A percentile compares a stretch with the other conserved stretches of the same genome.
Conservation (phyloP, 2,113 vertebrate species). For the Smithornis capensis region DNA sequence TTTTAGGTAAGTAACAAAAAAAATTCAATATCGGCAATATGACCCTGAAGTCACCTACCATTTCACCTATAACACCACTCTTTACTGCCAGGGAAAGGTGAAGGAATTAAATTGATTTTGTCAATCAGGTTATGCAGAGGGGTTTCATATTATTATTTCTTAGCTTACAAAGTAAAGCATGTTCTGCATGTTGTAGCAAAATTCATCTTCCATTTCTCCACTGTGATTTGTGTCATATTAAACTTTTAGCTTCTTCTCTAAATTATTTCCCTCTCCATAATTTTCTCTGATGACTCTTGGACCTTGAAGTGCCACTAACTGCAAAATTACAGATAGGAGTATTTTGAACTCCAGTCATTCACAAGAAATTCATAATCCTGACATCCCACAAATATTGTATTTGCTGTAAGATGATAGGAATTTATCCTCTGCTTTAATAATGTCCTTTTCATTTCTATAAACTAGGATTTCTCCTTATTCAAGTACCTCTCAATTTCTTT, state of each 20-base stretch:
- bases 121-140: background rate
- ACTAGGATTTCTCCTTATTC: background rate
- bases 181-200: background rate
- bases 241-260: background rate
- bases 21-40: background rate
- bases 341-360: slow-evolving; percentile 18
- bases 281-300: background rate
- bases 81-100: background rate
- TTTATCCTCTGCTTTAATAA: slow-evolving; percentile 17
- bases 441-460: background rate
- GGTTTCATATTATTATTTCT: background rate
- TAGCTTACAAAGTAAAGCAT: background rate
- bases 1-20: background rate
- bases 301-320: background rate
- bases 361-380: background rate
- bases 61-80: background rate
- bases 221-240: background rate
- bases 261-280: background rate
- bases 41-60: background rate
- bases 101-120: background rate
- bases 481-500: background rate
- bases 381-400: background rate
- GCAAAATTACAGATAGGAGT: background rate
- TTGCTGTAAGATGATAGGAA: slow-evolving; percentile 24
- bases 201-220: background rate